These are phyloP conservation scores for Acanthornis magna DNA, from an alignment of 2,797 vertebrate species.

Conservation along the genomic window DNA sequence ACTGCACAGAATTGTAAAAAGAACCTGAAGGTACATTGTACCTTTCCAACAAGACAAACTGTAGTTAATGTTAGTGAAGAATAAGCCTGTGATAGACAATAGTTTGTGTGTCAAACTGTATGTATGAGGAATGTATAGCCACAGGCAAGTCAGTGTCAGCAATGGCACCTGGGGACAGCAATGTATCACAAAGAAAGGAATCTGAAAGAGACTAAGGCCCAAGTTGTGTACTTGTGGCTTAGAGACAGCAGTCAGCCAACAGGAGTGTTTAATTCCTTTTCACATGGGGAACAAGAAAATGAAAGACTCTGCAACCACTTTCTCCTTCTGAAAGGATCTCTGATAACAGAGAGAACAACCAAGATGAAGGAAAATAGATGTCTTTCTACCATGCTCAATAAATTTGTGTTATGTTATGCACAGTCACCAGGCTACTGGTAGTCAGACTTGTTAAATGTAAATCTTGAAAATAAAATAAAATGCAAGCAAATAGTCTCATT, in stretches of 20 bases:
- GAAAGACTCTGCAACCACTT: neutral
- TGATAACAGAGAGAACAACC: neutral
- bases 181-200: neutral
- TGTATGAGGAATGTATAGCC: conserved; percentile 45
- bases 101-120: conserved; percentile 16
- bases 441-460: neutral
- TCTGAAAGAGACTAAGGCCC: neutral
- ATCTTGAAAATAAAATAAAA: neutral
- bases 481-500: neutral
- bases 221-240: conserved; percentile 3
- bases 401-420: neutral
- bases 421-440: neutral
- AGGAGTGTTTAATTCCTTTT: conserved; percentile 10
- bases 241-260: neutral
- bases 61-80: neutral
- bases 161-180: conserved; percentile 30
- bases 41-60: neutral
- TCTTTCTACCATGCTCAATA: neutral
- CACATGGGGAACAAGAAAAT: neutral
- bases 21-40: neutral
- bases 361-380: neutral
- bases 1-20: neutral
- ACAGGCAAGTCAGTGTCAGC: conserved; percentile 50
- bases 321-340: neutral
- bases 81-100: neutral